Evolutionary conservation across 1,140 invertebrate species (phyloP).

Genomic region (Drosophila oshimai): DNA sequence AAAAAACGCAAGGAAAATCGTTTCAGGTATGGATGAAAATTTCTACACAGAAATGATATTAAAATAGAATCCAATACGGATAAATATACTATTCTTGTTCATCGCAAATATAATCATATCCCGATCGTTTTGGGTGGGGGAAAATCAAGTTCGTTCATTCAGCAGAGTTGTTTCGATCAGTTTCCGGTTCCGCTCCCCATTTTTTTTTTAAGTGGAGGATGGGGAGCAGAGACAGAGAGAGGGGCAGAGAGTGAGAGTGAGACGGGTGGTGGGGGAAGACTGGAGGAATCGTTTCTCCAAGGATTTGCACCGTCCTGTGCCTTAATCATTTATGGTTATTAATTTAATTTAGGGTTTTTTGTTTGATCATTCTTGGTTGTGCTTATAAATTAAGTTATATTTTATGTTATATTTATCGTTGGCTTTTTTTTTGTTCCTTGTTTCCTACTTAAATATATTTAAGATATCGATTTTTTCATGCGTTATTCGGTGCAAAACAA

Average conservation of each 20-base stretch:
- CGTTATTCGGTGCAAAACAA: conserved; percentile 42
- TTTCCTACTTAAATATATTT: conserved; percentile 51
- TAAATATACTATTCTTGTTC: conserved; percentile 3
- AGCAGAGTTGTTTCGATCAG: conserved; percentile 78
- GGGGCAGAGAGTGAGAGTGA: background rate
- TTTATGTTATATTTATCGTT: conserved; percentile 13
- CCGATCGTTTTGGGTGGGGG: background rate
- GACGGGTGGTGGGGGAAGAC: background rate
- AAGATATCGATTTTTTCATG: conserved; percentile 50
- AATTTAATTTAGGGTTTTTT: conserved; percentile 22
- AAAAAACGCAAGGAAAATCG: conserved; percentile 6
- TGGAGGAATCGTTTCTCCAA: conserved; percentile 23
- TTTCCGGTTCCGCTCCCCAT: conserved; percentile 29
- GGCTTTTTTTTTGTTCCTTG: conserved; percentile 4
- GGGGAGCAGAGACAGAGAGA: background rate
- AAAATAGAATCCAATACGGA: conserved; percentile 1
- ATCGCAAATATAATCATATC: too few species aligned
- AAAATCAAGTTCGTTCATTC: conserved; percentile 44
- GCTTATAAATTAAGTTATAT: conserved; percentile 59
- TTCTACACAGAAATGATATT: conserved; percentile 18
- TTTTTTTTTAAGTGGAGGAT: background rate
- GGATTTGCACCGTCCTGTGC: background rate
- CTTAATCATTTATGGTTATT: conserved; percentile 39
- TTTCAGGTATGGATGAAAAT: background rate
- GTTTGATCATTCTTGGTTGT: conserved; percentile 11